These are phyloP conservation scores for Limnephilus marmoratus DNA, from an alignment of 2,888 invertebrate genomes.

Conservation along the genomic window DNA sequence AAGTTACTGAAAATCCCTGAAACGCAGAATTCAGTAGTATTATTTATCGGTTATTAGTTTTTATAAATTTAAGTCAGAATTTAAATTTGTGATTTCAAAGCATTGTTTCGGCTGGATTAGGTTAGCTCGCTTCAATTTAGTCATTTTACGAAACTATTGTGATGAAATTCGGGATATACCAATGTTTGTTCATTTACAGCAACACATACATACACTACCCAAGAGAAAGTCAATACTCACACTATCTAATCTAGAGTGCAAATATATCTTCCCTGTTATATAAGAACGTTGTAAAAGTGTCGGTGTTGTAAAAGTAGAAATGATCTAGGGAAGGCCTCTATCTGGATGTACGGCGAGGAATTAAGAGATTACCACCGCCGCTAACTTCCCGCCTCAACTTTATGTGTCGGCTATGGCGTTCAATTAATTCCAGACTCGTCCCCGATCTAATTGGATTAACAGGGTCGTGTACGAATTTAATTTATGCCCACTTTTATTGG, in stretches of 20 bases:
- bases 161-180: not conserved
- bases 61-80: too few relatives aligned
- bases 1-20: too few relatives aligned
- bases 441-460: not conserved
- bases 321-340: not conserved
- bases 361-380: not conserved
- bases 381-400: not conserved
- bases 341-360: not conserved
- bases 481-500: not conserved
- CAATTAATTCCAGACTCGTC: not conserved
- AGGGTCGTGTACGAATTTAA: not conserved
- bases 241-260: not conserved
- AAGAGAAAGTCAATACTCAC: not conserved
- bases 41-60: too few relatives aligned
- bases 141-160: too few relatives aligned
- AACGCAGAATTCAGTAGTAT: too few relatives aligned
- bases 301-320: not conserved
- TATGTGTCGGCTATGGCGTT: constrained; percentile 1
- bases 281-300: constrained; percentile 3
- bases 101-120: too few relatives aligned
- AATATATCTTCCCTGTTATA: not conserved
- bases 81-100: too few relatives aligned
- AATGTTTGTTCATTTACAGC: not conserved
- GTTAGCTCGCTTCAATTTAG: too few relatives aligned
- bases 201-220: not conserved